Conservation (phyloP, 2,797 vertebrate genomes). For the Aselliscus stoliczkanus region DNA sequence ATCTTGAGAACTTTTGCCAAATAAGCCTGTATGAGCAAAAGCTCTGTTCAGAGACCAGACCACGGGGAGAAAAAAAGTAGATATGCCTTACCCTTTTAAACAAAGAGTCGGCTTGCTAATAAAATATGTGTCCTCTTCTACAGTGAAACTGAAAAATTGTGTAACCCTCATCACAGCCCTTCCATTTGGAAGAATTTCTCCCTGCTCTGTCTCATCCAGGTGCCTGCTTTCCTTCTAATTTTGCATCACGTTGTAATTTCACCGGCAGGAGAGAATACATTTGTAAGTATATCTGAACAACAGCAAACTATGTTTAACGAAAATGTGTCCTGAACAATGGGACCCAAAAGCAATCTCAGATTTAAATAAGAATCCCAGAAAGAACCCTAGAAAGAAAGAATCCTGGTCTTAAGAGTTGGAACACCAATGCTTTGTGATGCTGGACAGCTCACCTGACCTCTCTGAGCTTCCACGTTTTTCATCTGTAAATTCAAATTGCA, state of each 20-base stretch:
- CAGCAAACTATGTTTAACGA: neutral
- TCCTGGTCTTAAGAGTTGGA: neutral
- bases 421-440: neutral
- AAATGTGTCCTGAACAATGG: neutral
- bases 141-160: neutral
- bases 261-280: neutral
- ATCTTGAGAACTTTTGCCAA: neutral
- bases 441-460: neutral
- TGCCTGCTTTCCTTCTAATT: neutral
- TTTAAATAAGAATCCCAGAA: neutral
- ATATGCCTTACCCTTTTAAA: neutral
- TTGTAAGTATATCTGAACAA: neutral
- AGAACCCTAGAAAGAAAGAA: neutral
- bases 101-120: neutral
- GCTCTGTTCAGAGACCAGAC: neutral
- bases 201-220: neutral
- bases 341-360: neutral
- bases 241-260: neutral
- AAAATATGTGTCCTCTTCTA: neutral
- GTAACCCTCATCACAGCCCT: fast-evolving
- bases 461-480: neutral
- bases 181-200: neutral
- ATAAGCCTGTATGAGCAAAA: neutral
- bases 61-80: neutral
- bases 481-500: neutral